Percentiles rank a stretch among this genome's conserved stretches.
These are phyloP conservation scores for Myrmecobius fasciatus DNA, from an alignment of 2,113 vertebrate genomes.

Conservation along the genomic window DNA sequence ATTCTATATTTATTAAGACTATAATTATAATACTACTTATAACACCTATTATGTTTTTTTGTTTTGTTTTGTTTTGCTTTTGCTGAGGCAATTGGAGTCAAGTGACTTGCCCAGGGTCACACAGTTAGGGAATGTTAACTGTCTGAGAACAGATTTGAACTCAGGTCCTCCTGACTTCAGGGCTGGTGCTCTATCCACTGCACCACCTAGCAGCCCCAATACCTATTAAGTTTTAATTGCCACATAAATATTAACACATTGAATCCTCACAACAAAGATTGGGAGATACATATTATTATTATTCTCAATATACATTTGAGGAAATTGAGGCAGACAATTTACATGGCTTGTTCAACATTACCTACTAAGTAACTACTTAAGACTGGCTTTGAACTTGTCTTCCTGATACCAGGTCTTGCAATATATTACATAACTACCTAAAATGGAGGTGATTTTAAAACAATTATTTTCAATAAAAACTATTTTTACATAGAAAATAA, in stretches of 20 bases:
- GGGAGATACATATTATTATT: neutral
- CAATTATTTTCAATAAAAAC: neutral
- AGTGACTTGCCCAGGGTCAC: too few species aligned
- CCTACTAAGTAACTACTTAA: neutral
- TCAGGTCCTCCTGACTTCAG: too few species aligned
- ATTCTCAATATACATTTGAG: neutral
- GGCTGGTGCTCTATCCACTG: too few species aligned
- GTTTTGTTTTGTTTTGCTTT: too few species aligned
- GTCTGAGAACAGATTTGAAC: too few species aligned
- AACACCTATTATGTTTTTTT: neutral
- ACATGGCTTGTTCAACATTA: neutral
- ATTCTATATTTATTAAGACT: neutral
- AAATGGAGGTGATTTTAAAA: neutral
- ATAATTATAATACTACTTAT: neutral
- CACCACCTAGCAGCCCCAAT: too few species aligned
- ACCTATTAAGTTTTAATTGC: neutral
- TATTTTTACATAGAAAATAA: neutral
- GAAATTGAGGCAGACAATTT: neutral
- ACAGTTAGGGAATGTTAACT: too few species aligned
- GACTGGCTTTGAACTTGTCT: neutral
- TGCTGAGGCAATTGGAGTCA: too few species aligned
- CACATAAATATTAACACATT: conserved; percentile 3
- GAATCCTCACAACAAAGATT: neutral
- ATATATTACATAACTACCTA: neutral
- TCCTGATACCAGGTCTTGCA: neutral